Evolutionary conservation across 2,797 vertebrate species (phyloP), one percentile per base, ranked within the genome.

Genomic region (Etheostoma nigrum): DNA sequence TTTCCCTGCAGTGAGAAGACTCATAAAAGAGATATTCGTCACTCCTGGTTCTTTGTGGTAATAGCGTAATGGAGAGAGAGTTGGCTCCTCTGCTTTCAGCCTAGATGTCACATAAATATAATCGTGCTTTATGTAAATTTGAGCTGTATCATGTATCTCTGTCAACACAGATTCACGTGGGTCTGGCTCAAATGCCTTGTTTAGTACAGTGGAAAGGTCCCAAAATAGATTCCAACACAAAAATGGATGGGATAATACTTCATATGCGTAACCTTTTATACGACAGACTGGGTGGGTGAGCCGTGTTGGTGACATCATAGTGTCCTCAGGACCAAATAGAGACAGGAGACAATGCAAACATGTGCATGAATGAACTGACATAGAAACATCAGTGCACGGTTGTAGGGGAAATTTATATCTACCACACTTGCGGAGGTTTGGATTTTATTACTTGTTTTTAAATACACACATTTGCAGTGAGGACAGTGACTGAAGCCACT

Each of bases 221-320:
- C 14, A 53, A 82, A 83, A 81, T 80, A 83, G 75, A 78, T 67
- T 42, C 36, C 21, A 36, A 33, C 62, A 64, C 40, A 48, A 66
- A 59, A 77, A 76, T 76, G 86, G 74, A 82, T 67, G 53, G 73
- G 74, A 72, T 21, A 27, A 27, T 27, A 83, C 40, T 59, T 3
- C 77, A 90, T 67, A 71, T 69, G 57, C 4, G 18, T 78, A 81
- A 88, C 78, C 81, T 62, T 90, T 84, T 11, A 64, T 73, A 67
- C 48, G 61, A 75, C 79, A 27, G 57, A 54, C 4, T 18, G 55
- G 12, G 55, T 9, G 61, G 61, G 11, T 11, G 16, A 55, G 45
- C 15, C 2, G 11, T 11, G 44, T n/a, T 6, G 49, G 51, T 84
- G 72, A 83, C 67, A 70, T 80, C 68, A 67, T 14, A 1, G 59